Base-by-base conservation (phyloP, 2,888 invertebrate genomes). In the Caradrina clavipalpis region DNA sequence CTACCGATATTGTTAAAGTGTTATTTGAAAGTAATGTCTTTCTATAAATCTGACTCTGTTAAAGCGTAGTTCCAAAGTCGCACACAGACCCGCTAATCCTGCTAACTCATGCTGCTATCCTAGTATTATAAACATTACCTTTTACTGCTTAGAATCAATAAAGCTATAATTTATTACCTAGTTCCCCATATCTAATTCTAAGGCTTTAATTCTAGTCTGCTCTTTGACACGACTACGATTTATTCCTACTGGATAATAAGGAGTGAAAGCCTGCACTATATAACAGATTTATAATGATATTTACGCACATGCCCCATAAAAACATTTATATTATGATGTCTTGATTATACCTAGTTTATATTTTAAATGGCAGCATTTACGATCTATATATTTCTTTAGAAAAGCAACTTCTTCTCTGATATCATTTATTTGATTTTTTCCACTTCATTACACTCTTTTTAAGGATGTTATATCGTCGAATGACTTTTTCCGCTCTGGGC, bases 81-180 rank as follows among this genome's bases (percentile, higher is more conserved):
- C 51, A 69, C 56, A 53, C 45, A 53, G 45, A 13, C 13, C 49
- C 56, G n/a, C 22, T 76, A 64, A 64, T 75, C 69, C 70, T 45
- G 62, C 63, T 63, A 49, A 57, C 47, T 76, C 60, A 47, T 69
- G 63, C 74, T 58, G 31, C 15, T 69, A 19, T 42, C 4, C 63
- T 51, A 6, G 51, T 49, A 53, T 63, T 64, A 56, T 64, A 60
- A 50, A 64, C 50, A 60, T 64, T 64, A 69, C 39, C 62, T 63
- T 74, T 74, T 60, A 74, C 76, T 76, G 55, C 55, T 49, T 74
- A 42, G 69, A 51, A 76, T 76, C 76, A 69, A 76, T 76, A 76
- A 63, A 69, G 22, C 56, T 47, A n/a, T 63, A 21, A 53, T 74
- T 76, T 74, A 74, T 59, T 63, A 57, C 51, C 22, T 8, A n/a